phyloP scores from a whole-genome alignment of 2,888 invertebrate genomes.

The Sisyra terminalis region DNA sequence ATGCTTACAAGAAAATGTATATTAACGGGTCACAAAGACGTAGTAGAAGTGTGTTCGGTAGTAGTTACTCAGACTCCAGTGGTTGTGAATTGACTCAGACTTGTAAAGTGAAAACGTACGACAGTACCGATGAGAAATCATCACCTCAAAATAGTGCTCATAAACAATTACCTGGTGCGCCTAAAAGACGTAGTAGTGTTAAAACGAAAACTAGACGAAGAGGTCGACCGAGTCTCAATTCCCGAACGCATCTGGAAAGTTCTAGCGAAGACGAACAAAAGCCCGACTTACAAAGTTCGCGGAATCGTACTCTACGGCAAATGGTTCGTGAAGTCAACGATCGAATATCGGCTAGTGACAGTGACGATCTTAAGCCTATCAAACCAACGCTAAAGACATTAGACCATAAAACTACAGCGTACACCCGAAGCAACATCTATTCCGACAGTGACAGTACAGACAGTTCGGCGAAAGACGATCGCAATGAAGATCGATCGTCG shows the following conservation, averaged over 20 bases:
- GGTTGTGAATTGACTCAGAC: slow-evolving; percentile 24
- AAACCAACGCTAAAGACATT: slow-evolving; percentile 30
- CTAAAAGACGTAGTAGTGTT: slow-evolving; percentile 18
- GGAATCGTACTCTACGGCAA: slow-evolving; percentile 46
- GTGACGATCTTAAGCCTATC: slow-evolving; percentile 60
- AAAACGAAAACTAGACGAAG: slow-evolving; percentile 19
- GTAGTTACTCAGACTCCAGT: slow-evolving; percentile 37
- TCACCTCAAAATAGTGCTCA: slow-evolving; percentile 15
- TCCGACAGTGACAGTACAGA: slow-evolving; percentile 55
- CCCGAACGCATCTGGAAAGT: slow-evolving; percentile 30
- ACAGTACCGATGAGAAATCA: slow-evolving; percentile 40
- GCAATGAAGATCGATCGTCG: slow-evolving; percentile 39
- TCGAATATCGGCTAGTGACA: slow-evolving; percentile 53
- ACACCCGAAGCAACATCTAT: slow-evolving; percentile 58
- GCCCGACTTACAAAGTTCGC: slow-evolving; percentile 24
- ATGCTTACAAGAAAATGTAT: slow-evolving; percentile 60
- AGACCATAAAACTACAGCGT: slow-evolving; percentile 25
- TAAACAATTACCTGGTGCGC: slow-evolving; percentile 10
- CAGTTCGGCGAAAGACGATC: slow-evolving; percentile 36
- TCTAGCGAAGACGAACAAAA: slow-evolving; percentile 45
- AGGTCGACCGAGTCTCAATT: slow-evolving; percentile 21
- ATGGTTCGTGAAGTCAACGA: slow-evolving; percentile 60
- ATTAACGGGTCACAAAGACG: slow-evolving; percentile 55
- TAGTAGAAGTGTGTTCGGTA: slow-evolving; percentile 44
- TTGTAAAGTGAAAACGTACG: slow-evolving; percentile 26